Percentiles rank a stretch among this genome's conserved stretches.
Conservation (phyloP, 23 tunicate genomes). For the Trididemnum miniatum region DNA sequence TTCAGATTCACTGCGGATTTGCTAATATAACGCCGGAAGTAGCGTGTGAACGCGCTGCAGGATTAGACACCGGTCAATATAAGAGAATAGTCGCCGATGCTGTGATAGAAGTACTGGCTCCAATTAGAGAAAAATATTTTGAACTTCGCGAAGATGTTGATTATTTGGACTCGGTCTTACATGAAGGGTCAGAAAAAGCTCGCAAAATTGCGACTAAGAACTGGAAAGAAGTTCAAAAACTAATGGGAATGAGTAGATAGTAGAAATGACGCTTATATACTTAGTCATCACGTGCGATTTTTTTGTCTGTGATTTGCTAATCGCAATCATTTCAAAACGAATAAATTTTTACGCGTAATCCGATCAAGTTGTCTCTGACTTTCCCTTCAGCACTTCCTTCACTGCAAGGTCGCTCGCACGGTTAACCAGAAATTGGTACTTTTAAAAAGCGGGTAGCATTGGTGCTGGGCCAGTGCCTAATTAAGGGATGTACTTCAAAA, state of each 20-base stretch:
- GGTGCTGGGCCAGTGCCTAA: too few relatives aligned
- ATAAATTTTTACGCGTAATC: too few relatives aligned
- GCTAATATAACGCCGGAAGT: slow-evolving; percentile 47
- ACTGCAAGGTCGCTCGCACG: too few relatives aligned
- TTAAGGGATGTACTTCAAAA: too few relatives aligned
- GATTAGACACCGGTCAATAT: slow-evolving; percentile 71
- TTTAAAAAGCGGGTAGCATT: too few relatives aligned
- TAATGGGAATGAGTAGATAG: slow-evolving; percentile 46
- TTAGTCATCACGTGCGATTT: too few relatives aligned
- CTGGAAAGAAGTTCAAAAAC: slow-evolving; percentile 52
- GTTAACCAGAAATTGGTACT: too few relatives aligned
- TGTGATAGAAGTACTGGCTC: slow-evolving; percentile 60
- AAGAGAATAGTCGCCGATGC: slow-evolving; percentile 73
- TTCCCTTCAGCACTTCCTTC: too few relatives aligned
- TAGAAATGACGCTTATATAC: too few relatives aligned
- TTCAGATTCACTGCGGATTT: slow-evolving; percentile 72
- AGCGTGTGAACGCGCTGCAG: slow-evolving; percentile 37
- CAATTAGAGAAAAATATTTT: slow-evolving; percentile 64
- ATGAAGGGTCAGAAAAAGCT: slow-evolving; percentile 51
- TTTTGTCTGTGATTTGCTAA: too few relatives aligned
- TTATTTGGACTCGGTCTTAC: slow-evolving; percentile 44
- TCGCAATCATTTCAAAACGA: too few relatives aligned
- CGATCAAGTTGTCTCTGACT: too few relatives aligned
- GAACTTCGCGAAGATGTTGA: slow-evolving; percentile 41
- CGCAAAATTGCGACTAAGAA: slow-evolving; percentile 39